Evolutionary conservation across 2,888 invertebrate genomes (phyloP).

Genomic region (Boloria euphrosyne): DNA sequence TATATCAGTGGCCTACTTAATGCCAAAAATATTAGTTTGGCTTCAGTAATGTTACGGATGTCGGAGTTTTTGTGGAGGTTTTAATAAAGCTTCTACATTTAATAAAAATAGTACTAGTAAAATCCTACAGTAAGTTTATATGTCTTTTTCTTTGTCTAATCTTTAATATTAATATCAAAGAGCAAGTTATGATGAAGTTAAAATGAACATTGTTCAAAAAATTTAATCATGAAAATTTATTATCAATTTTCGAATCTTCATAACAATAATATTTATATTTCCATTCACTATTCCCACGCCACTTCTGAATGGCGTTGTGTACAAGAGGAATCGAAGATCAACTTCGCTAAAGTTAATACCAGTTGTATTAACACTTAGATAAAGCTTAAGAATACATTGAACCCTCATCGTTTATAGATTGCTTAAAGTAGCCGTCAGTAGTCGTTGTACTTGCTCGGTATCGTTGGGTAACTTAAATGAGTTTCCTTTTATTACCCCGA

Average conservation of each 20-base stretch:
- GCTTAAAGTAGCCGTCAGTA: slow-evolving; percentile 34
- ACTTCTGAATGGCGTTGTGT: neutral
- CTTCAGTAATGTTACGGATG: slow-evolving; percentile 12
- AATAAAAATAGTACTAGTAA: no score
- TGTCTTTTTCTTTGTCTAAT: no score
- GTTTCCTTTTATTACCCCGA: slow-evolving; percentile 71
- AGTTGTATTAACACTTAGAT: slow-evolving; percentile 34
- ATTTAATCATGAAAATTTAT: no score
- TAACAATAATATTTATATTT: neutral
- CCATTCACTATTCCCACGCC: neutral
- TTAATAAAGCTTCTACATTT: neutral
- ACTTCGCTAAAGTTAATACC: slow-evolving; percentile 21
- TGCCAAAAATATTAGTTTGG: slow-evolving; percentile 21
- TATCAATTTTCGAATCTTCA: no score
- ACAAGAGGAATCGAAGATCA: slow-evolving; percentile 11
- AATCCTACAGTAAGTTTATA: no score
- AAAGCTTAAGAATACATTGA: slow-evolving; percentile 35
- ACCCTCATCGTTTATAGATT: slow-evolving; percentile 38
- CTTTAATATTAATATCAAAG: no score
- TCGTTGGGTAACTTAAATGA: slow-evolving; percentile 73
- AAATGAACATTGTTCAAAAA: no score
- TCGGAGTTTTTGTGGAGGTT: slow-evolving; percentile 5
- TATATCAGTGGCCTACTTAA: slow-evolving; percentile 2
- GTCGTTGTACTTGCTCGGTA: slow-evolving; percentile 59
- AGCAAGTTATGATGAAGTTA: no score